Evolutionary conservation across 2,113 vertebrate species (phyloP), one percentile per base, ranked within the genome.

Genomic region (Plecturocebus donacophilus): DNA sequence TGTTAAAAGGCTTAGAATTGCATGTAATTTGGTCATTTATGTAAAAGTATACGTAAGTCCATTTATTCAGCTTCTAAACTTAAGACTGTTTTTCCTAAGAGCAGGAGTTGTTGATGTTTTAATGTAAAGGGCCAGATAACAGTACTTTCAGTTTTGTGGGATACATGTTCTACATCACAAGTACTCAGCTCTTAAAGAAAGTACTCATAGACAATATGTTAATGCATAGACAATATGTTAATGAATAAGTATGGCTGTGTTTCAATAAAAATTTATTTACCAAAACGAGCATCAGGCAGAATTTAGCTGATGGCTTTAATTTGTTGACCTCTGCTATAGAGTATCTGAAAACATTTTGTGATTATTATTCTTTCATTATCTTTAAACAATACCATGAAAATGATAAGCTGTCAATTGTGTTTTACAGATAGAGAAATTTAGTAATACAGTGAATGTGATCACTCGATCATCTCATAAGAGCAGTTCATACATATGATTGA

Each of bases 231-330:
- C 1, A 52, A 32, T 40, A 64, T 3, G 17, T 35, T n/a, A 87
- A 73, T 7, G 20, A 70, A 42, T 30, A 82, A 85, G 58, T 42
- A n/a, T 40, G 47, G 21, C 11, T 80, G 9, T 76, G 94, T 90
- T 87, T 95, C 76, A 85, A 38, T 80, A 85, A 81, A 96, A 73
- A 45, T 73, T 92, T 90, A 90, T 90, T 96, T n/a, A 56, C 71
- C 10, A 14, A 70, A 58, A 10, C 64, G 56, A 94, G 49, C 13
- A 94, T 32, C 19, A 17, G 61, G 66, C 5, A 84, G 82, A 90
- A 84, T 70, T 45, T 45, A 32, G 38, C 25, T 58, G 2, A 1
- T 42, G 25, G 40, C 47, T 32, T 61, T 17, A 42, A 49, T 68
- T 77, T 61, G 7, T 21, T 71, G 71, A 19, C 42, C 3, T 2